Evolutionary conservation across 1,140 invertebrate genomes (phyloP), one percentile per base, ranked within the genome.

Genomic region (Macrocentrus cingulum): DNA sequence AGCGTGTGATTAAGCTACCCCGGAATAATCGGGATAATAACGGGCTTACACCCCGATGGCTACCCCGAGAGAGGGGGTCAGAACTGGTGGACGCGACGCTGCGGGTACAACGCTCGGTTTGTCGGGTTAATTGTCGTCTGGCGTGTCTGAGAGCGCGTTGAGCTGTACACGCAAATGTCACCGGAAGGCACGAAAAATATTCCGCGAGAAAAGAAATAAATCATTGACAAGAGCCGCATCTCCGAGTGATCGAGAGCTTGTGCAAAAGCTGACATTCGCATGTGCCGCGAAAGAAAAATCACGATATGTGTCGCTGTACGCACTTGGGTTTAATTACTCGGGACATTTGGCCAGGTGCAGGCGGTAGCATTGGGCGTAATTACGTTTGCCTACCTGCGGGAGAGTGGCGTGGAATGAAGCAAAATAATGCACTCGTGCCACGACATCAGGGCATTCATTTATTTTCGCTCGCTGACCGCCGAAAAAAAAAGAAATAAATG

Each of bases 101-200:
- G 56, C 57, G 55, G 52, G 39, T 59, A 66, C 56, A 60, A 68
- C 68, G 67, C 66, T 65, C 64, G 68, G 67, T 73, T 73, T 66
- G 71, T 67, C 60, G 67, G 68, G 69, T 77, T 77, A 76, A 77
- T 77, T 77, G 74, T 76, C 68, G 66, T 73, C 68, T 76, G 71
- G 74, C 75, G 74, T 77, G 75, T 76, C 67, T 66, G 36, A 11
- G 44, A 57, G 22, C 18, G 37, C 37, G 61, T 49, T 59, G 29
- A 51, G 46, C 50, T 54, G n/a, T n/a, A 57, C 63, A 64, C 63
- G 63, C 63, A 59, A 64, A 64, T 64, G 63, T 64, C 63, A 64
- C 63, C 44, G 63, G 48, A 46, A 64, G 55, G 59, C 51, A 64
- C 59, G 51, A 59, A 61, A 57, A 60, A 63, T 56, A 56, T n/a